Conservation (phyloP, 1,140 invertebrate genomes). For the Physella acuta region DNA sequence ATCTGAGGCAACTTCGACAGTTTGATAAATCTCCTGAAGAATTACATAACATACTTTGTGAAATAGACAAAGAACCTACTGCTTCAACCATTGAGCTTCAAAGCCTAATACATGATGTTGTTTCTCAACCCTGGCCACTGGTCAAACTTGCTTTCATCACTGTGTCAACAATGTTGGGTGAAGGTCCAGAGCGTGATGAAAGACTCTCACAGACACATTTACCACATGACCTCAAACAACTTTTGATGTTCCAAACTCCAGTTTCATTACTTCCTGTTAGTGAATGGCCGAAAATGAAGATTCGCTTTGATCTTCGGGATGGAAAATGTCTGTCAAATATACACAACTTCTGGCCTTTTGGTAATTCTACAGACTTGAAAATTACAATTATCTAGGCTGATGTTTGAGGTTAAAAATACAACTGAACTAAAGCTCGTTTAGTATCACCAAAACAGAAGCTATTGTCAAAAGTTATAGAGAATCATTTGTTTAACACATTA, state of each 20-base stretch:
- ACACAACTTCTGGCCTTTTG: background rate
- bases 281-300: background rate
- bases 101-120: background rate
- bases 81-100: background rate
- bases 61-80: background rate
- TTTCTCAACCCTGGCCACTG: too few species aligned
- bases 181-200: too few species aligned
- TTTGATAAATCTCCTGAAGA: background rate
- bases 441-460: too few species aligned
- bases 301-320: background rate
- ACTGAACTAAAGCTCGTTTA: too few species aligned
- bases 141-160: too few species aligned
- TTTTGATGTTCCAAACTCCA: too few species aligned
- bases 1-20: background rate
- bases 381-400: too few species aligned
- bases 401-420: too few species aligned
- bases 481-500: too few species aligned
- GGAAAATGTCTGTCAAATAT: background rate
- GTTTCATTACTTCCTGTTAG: conserved; percentile 1
- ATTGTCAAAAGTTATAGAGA: too few species aligned
- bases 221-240: background rate
- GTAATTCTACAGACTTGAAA: too few species aligned
- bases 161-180: too few species aligned
- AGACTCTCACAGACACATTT: background rate
- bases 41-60: background rate